Percentiles rank a stretch among this genome's conserved stretches.
Evolutionary conservation across 2,113 vertebrate genomes (phyloP).

Genomic region (Garra rufa): DNA sequence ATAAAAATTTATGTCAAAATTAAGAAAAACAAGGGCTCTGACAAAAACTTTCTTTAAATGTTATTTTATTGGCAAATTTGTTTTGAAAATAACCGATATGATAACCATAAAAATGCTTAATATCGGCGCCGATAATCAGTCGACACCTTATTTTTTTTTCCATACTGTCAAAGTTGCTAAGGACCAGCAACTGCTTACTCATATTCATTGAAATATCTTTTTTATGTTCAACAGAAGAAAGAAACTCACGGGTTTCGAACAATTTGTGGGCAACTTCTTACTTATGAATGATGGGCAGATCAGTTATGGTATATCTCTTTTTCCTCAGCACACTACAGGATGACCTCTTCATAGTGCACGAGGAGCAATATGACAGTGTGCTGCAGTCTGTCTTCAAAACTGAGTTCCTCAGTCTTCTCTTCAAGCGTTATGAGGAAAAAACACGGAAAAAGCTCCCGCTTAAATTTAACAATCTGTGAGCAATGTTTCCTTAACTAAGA

Average conservation of each 20-base stretch:
- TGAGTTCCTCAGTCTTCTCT: slow-evolving; percentile 81
- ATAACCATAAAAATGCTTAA: too few relatives aligned
- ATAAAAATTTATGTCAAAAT: too few relatives aligned
- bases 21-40: too few relatives aligned
- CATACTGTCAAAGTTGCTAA: too few relatives aligned
- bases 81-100: too few relatives aligned
- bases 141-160: too few relatives aligned
- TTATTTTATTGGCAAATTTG: too few relatives aligned
- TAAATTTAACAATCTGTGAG: slow-evolving; percentile 84
- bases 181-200: not conserved
- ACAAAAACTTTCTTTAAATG: too few relatives aligned
- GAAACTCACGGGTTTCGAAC: not conserved
- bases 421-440: slow-evolving; percentile 79
- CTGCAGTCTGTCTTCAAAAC: slow-evolving; percentile 83
- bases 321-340: slow-evolving; percentile 78
- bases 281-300: not conserved
- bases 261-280: too few relatives aligned
- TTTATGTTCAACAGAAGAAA: too few relatives aligned
- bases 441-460: slow-evolving; percentile 72
- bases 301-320: not conserved
- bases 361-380: slow-evolving; percentile 84
- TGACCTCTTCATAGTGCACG: slow-evolving; percentile 81
- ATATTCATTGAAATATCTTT: not conserved
- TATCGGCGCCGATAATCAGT: too few relatives aligned
- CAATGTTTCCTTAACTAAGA: not conserved